Base-by-base conservation (phyloP, 2,113 vertebrate genomes). In the Todiramphus saurophagus region DNA sequence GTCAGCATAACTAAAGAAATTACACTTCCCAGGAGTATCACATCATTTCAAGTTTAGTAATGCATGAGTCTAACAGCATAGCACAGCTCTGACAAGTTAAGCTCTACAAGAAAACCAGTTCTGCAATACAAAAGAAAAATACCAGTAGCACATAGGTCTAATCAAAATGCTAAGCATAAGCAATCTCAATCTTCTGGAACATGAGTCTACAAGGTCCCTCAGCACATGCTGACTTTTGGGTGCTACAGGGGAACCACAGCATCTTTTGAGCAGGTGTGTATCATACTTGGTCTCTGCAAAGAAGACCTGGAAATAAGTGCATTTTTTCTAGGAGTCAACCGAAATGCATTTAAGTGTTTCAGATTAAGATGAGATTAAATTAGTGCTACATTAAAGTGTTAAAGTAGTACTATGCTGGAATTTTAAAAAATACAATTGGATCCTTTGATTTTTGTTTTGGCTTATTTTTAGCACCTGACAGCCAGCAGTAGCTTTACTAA, bases 1-100 rank as follows among this genome's bases (percentile, higher is more conserved):
- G 87, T 86, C 75, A 94, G 78, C 82, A 81, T 44, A 95, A 81
- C 67, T 76, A 81, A 51, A 68, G 63, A 81, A 97, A 91, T 87
- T 50, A 80, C 33, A 30, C 51, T 73, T 93, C 96, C 90, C 83
- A 77, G 43, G 89, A 78, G 78, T 46, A 72, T 39, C 83, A 56
- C 63, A 89, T 59, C 30, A 59, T 91, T 92, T 81, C 72, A 72
- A 78, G 37, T 91, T 92, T 72, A 85, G 78, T 78, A 96, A 96
- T 39, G n/a, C 41, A 9, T 72, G n/a, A 66, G 78, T 37, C 80
- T 77, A 91, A 83, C 51, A 83, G 66, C 50, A 63, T 6, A 44
- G 63, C 0, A 0, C 19, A 18, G 27, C 59, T 94, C 69, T 87
- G 80, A 37, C 3, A 51, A 5, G 66, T 11, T 76, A 60, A 81